Evolutionary conservation across 2,797 vertebrate species (phyloP).

Genomic region (Mallotus villosus): DNA sequence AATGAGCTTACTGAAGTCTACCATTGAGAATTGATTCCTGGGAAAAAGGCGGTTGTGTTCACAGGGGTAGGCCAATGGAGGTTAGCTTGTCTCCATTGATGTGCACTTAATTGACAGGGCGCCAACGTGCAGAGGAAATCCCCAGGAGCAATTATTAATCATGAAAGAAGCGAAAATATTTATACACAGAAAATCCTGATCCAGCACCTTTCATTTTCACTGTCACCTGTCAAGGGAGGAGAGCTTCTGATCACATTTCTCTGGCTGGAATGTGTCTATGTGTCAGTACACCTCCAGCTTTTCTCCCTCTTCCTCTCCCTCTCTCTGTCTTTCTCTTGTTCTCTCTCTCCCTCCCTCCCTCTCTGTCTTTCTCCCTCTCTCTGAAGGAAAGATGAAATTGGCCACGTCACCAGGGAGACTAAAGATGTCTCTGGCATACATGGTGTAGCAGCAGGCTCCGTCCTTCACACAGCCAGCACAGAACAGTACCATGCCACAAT

Average conservation of each 20-base stretch:
- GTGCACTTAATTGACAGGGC: constrained; percentile 76
- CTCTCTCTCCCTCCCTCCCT: too few relatives aligned
- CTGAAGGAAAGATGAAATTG: constrained; percentile 41
- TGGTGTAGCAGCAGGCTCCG: constrained; percentile 31
- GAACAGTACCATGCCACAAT: too few relatives aligned
- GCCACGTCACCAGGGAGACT: constrained; percentile 40
- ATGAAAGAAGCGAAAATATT: constrained; percentile 65
- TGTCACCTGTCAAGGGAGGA: constrained; percentile 52
- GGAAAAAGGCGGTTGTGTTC: constrained; percentile 30
- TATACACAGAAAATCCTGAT: constrained; percentile 51
- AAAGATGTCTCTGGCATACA: constrained; percentile 33
- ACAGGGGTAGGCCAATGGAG: constrained; percentile 62
- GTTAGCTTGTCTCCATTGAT: constrained; percentile 74
- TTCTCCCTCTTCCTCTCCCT: too few relatives aligned
- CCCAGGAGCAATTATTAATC: constrained; percentile 71
- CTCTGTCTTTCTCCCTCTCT: neutral
- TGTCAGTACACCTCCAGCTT: constrained; percentile 2
- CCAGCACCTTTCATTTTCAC: constrained; percentile 42
- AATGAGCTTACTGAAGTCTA: constrained; percentile 79
- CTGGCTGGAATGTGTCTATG: constrained; percentile 7
- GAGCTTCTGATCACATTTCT: constrained; percentile 45
- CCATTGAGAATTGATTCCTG: constrained; percentile 78
- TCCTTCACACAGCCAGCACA: constrained; percentile 32
- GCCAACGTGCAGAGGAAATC: constrained; percentile 61
- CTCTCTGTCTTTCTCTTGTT: too few relatives aligned